Percentiles rank a stretch among this genome's conserved stretches.
Evolutionary conservation across 2,113 vertebrate genomes (phyloP).

Genomic region (Dromaius novaehollandiae): DNA sequence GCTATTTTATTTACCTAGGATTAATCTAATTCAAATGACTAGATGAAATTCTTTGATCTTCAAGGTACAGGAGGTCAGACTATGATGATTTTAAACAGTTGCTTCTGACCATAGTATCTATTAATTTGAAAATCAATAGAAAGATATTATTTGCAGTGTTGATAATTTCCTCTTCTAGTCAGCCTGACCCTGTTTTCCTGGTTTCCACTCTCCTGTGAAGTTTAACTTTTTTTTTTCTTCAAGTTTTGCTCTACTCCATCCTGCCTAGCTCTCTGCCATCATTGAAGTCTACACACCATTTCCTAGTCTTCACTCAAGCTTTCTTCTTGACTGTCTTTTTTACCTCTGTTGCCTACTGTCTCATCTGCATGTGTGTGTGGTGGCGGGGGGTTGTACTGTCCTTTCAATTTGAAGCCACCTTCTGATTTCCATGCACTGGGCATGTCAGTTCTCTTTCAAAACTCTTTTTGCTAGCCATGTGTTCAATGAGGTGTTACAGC

Average conservation of each 20-base stretch:
- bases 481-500: neutral
- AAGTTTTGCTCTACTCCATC: neutral
- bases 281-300: neutral
- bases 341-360: neutral
- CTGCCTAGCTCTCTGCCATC: neutral
- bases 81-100: neutral
- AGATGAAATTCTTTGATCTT: constrained; percentile 35
- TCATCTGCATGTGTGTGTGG: neutral
- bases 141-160: neutral
- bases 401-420: neutral
- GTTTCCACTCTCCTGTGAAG: neutral
- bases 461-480: neutral
- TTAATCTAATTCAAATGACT: constrained; percentile 26
- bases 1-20: neutral
- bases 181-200: neutral
- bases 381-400: too few species aligned
- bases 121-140: constrained; percentile 51
- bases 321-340: neutral
- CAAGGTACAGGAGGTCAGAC: constrained; percentile 6
- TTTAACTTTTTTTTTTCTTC: neutral
- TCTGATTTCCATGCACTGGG: neutral
- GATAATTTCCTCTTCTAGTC: constrained; percentile 2
- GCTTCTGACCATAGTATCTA: constrained; percentile 39
- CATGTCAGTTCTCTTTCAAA: neutral
- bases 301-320: neutral